Percentiles rank a stretch among this genome's conserved stretches.
phyloP scores from a whole-genome alignment of 2,888 invertebrate species.

The Caenorhabditis panamensis region DNA sequence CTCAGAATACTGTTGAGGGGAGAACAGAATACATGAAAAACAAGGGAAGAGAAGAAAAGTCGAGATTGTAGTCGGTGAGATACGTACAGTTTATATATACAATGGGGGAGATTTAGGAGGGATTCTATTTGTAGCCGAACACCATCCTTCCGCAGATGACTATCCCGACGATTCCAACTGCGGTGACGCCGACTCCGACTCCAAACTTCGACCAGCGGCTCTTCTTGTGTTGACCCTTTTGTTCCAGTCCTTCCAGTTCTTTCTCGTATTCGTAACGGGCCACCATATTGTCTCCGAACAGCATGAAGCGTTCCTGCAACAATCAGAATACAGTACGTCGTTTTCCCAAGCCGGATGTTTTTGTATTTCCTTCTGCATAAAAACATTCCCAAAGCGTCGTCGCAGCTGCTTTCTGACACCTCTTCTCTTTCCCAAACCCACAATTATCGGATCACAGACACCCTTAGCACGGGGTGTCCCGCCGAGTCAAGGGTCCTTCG shows the following conservation, averaged over 20 bases:
- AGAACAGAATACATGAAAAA: neutral
- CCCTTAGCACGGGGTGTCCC: constrained; percentile 11
- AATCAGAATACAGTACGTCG: neutral
- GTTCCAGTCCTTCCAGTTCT: neutral
- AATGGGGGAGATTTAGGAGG: neutral
- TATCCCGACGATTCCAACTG: constrained; percentile 44
- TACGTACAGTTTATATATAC: constrained; percentile 32
- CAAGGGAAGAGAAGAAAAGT: neutral
- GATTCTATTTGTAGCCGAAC: constrained; percentile 19
- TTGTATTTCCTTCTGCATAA: neutral
- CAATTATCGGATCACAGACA: constrained; percentile 59
- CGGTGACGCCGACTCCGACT: constrained; percentile 26
- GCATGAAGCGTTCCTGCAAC: constrained; percentile 62
- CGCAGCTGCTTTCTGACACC: constrained; percentile 19
- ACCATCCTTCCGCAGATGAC: constrained; percentile 51
- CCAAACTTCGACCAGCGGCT: constrained; percentile 49
- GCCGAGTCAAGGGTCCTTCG: constrained; percentile 41
- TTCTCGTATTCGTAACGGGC: constrained; percentile 31
- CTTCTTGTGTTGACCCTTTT: too few species aligned
- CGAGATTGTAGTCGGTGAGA: neutral
- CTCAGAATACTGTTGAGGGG: neutral
- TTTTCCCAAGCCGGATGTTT: neutral
- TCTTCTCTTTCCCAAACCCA: constrained; percentile 35
- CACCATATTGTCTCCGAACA: constrained; percentile 41
- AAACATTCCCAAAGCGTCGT: constrained; percentile 10